Conservation (phyloP, 2,113 vertebrate genomes). For the Haemorhous mexicanus region DNA sequence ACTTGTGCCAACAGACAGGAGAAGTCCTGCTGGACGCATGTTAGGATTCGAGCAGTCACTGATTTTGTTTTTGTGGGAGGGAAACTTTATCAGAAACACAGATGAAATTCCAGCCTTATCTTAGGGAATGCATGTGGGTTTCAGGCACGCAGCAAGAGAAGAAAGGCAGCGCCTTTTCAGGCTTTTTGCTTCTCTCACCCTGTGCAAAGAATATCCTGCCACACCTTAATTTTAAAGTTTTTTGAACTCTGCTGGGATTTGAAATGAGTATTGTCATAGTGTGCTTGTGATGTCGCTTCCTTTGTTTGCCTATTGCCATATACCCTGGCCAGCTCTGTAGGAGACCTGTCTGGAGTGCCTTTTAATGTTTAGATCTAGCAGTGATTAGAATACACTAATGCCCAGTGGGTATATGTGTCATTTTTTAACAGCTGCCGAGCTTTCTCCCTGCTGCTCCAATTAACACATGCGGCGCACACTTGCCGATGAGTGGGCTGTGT, state of each 20-base stretch:
- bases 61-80: background rate
- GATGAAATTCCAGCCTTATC: slow-evolving; percentile 48
- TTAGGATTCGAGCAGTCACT: background rate
- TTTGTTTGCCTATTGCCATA: slow-evolving; percentile 55
- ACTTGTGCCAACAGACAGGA: background rate
- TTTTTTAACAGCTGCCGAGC: slow-evolving; percentile 78
- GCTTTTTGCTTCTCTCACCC: background rate
- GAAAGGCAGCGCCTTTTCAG: background rate
- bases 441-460: slow-evolving; percentile 78
- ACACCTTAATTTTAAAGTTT: background rate
- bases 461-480: slow-evolving; percentile 69
- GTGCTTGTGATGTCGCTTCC: background rate
- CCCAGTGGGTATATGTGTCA: slow-evolving; percentile 76
- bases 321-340: slow-evolving; percentile 14
- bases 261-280: background rate
- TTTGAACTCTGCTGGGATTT: slow-evolving; percentile 23
- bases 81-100: background rate
- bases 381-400: slow-evolving; percentile 72
- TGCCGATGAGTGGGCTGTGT: slow-evolving; percentile 70
- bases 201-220: background rate
- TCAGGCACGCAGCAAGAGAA: background rate
- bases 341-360: slow-evolving; percentile 58
- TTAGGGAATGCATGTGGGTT: slow-evolving; percentile 1
- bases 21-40: background rate
- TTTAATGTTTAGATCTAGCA: slow-evolving; percentile 72